Evolutionary conservation across 1,140 invertebrate species (phyloP), one percentile per base, ranked within the genome.

Genomic region (Monomorium pharaonis): DNA sequence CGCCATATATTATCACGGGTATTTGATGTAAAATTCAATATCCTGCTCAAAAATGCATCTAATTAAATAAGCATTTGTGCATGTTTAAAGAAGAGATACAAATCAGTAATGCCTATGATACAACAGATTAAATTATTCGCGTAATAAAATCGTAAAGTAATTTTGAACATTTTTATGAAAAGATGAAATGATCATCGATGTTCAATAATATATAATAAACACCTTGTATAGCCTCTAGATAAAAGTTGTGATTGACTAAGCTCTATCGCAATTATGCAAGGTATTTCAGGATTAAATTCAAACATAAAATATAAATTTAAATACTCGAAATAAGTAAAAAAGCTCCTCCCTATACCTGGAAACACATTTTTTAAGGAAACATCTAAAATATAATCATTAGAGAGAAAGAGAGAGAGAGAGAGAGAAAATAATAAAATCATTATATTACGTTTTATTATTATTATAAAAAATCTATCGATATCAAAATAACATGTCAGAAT

Each of bases 61-160:
- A 56, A 54, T 56, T 54, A 72, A 54, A 72, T 37, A 12, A 21
- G 18, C 49, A n/a, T 3, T 5, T 37, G 37, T 5, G 7, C 33
- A 16, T 33, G 18, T 30, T 37, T 74, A 6, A 76, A 42, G 21
- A 60, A 76, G 3, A 47, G 2, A 76, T 54, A 16, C 30, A 33
- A 58, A 37, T 56, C 30, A 37, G 12, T 14, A 56, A 27, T 30
- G 14, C 3, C 6, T 56, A 24, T 75, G 30, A 56, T 6, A 21
- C n/a, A 56, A 56, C 33, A 75, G 16, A 75, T 42, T 56, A 75
- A 76, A 62, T 62, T 77, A 77, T 62, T 77, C 10, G 37, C 24
- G 33, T 62, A 44, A 30, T 24, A 4, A 49, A 14, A 44, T 44
- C 1, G 18, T 21, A 18, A 30, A 0, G 18, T 5, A 37, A 7